Evolutionary conservation across 2,797 vertebrate genomes (phyloP).

Genomic region (Sebastes nivosus): DNA sequence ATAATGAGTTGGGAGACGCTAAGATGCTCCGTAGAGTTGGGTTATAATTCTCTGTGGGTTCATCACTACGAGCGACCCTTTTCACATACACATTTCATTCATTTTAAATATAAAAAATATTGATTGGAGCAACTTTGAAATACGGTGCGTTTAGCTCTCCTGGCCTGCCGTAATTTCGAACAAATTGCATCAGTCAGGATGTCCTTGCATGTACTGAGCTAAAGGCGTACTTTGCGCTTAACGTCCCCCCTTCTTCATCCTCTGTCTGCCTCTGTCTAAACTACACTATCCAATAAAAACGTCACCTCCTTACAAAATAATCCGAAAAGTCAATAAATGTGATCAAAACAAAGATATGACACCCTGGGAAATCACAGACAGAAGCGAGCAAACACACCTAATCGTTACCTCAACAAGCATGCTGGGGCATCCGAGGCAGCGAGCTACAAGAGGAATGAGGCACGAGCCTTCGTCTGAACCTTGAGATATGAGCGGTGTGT

Average conservation of each 20-base stretch:
- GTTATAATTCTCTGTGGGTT: neutral
- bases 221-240: constrained; percentile 6
- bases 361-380: constrained; percentile 54
- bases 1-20: neutral
- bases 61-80: neutral
- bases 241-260: neutral
- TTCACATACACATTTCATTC: neutral
- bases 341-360: constrained; percentile 60
- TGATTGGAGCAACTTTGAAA: neutral
- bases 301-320: constrained; percentile 5
- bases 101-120: constrained; percentile 13
- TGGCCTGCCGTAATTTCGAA: neutral
- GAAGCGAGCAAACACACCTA: constrained; percentile 45
- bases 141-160: neutral
- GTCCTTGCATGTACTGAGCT: constrained; percentile 13
- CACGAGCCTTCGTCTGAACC: constrained; percentile 71
- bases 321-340: constrained; percentile 41
- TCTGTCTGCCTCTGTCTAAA: neutral
- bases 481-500: constrained; percentile 57
- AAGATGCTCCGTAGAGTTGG: neutral
- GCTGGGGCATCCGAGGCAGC: constrained; percentile 48
- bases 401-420: constrained; percentile 62
- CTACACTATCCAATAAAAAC: constrained; percentile 30
- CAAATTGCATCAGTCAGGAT: constrained; percentile 11
- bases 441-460: constrained; percentile 63